Percentiles rank a stretch among this genome's conserved stretches.
phyloP scores from a whole-genome alignment of 2,113 vertebrate genomes.

The Pampusana beccarii region DNA sequence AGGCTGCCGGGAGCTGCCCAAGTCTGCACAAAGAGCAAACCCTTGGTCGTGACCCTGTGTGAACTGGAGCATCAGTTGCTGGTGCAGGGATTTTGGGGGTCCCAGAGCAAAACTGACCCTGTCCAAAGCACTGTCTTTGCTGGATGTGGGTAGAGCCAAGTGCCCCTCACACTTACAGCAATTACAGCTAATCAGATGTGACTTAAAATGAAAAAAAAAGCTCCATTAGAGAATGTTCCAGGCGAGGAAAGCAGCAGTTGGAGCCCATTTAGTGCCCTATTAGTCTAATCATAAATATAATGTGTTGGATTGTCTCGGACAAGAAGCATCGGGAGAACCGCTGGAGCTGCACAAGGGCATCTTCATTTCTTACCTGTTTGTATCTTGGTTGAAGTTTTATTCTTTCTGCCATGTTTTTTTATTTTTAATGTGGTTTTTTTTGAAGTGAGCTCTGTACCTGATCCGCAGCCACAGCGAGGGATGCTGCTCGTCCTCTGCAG shows the following conservation, averaged over 20 bases:
- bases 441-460: neutral
- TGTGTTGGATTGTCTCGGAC: neutral
- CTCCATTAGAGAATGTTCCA: neutral
- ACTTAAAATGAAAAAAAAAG: neutral
- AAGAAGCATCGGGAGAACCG: neutral
- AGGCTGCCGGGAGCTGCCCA: neutral
- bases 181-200: neutral
- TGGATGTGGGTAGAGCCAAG: neutral
- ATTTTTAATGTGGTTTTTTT: neutral
- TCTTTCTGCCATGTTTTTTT: neutral
- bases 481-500: neutral
- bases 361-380: neutral
- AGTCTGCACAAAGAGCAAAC: neutral
- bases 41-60: fast-evolving
- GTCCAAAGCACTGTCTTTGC: neutral
- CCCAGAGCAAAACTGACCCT: neutral
- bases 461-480: neutral
- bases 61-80: fast-evolving
- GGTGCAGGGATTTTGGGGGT: neutral
- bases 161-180: neutral
- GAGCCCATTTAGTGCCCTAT: neutral
- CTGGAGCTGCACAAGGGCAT: neutral
- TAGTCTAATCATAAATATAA: neutral
- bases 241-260: neutral
- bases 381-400: neutral